phyloP scores from a whole-genome alignment of 2,113 vertebrate genomes.

The Alethe castanea region DNA sequence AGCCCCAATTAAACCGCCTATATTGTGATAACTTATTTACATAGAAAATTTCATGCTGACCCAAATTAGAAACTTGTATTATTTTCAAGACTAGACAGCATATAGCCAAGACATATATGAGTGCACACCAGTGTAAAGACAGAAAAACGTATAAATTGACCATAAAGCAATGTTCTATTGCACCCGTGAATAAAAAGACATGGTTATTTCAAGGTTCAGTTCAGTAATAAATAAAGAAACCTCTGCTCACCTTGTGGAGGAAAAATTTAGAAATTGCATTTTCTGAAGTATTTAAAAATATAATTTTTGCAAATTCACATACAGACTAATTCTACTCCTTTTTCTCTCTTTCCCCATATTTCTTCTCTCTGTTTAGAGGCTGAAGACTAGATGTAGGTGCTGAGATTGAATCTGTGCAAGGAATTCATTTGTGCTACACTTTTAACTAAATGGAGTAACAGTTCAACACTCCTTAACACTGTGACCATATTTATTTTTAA shows the following conservation, averaged over 20 bases:
- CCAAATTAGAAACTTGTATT: neutral
- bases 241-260: neutral
- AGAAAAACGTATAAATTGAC: neutral
- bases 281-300: neutral
- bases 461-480: neutral
- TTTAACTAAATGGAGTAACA: neutral
- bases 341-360: neutral
- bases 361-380: neutral
- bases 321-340: neutral
- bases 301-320: neutral
- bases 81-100: neutral
- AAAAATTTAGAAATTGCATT: neutral
- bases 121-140: neutral
- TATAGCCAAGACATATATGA: neutral
- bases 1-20: neutral
- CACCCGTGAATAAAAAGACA: neutral
- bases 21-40: neutral
- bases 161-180: neutral
- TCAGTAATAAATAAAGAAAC: neutral
- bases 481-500: neutral
- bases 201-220: neutral
- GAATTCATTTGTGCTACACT: neutral
- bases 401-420: neutral
- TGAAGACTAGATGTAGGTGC: fast-evolving
- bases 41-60: neutral